These are phyloP conservation scores for Grammomys dolichurus DNA, from an alignment of 2,113 vertebrate genomes.

Conservation along the genomic window DNA sequence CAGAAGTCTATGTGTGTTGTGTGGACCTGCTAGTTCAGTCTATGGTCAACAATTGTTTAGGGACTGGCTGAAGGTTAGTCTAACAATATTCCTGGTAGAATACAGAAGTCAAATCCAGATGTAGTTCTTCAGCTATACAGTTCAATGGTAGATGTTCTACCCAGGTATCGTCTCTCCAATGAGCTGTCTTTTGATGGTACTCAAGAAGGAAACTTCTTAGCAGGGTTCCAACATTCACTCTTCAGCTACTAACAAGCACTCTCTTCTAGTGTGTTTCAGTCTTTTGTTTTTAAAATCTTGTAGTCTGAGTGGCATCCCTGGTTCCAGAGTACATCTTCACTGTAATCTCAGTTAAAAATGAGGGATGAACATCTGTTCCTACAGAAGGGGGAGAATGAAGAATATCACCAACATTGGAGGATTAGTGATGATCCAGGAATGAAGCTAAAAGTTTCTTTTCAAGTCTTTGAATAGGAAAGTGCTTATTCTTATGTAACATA, in stretches of 20 bases:
- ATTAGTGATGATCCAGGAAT: conserved; percentile 18
- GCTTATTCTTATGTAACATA: conserved; percentile 29
- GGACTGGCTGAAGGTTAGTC: background rate
- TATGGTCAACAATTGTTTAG: conserved; percentile 54
- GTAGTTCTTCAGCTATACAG: conserved; percentile 46
- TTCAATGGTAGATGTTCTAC: conserved; percentile 15
- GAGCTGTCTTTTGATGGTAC: conserved; percentile 18
- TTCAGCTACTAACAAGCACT: conserved; percentile 55
- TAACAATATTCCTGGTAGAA: conserved; percentile 60
- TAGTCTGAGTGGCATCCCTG: background rate
- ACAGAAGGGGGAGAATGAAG: background rate
- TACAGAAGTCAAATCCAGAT: conserved; percentile 61
- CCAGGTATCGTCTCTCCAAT: conserved; percentile 26
- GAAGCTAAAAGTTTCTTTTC: conserved; percentile 53
- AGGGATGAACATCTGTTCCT: conserved; percentile 62
- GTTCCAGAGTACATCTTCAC: conserved; percentile 64
- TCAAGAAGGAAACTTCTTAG: conserved; percentile 52
- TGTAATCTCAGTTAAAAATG: conserved; percentile 57
- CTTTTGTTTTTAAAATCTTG: conserved; percentile 56
- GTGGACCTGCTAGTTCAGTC: conserved; percentile 41
- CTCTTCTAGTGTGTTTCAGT: background rate
- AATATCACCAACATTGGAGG: background rate
- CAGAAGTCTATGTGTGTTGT: conserved; percentile 33
- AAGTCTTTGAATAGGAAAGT: conserved; percentile 46
- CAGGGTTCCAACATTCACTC: conserved; percentile 47